Conservation (phyloP, 2,113 vertebrate genomes). For the Myotis yumanensis region DNA sequence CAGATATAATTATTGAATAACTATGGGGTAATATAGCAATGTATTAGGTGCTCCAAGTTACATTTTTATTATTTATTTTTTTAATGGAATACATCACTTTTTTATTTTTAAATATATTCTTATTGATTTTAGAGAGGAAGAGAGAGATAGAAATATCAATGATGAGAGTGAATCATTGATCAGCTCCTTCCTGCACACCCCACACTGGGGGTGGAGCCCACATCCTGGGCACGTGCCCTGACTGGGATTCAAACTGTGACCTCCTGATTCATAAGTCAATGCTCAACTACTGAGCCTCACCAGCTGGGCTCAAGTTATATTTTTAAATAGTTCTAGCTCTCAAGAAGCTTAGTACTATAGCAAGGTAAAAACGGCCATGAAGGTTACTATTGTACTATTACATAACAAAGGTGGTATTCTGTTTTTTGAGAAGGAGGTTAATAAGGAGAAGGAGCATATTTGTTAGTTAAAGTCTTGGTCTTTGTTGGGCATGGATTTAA, state of each 20-base stretch:
- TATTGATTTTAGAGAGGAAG: no score
- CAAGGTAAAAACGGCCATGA: conserved; percentile 5
- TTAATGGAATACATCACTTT: no score
- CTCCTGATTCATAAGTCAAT: no score
- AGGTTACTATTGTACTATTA: conserved; percentile 38
- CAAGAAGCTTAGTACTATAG: background rate
- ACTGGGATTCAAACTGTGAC: no score
- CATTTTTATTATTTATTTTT: background rate
- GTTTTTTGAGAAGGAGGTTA: conserved; percentile 16
- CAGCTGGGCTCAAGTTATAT: background rate
- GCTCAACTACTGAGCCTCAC: no score
- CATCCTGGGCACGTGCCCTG: no score
- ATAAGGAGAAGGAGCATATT: background rate
- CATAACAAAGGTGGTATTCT: background rate
- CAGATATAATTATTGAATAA: background rate
- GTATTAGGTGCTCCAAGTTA: background rate
- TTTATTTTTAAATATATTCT: no score
- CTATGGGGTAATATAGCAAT: background rate
- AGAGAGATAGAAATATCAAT: no score
- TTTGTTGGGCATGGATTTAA: conserved; percentile 26
- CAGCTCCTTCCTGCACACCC: no score
- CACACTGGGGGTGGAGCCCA: no score
- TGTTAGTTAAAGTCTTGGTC: background rate
- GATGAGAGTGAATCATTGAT: no score
- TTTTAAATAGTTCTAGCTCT: background rate